These are phyloP conservation scores for Falco cherrug DNA, from an alignment of 2,797 vertebrate species.

Conservation along the genomic window DNA sequence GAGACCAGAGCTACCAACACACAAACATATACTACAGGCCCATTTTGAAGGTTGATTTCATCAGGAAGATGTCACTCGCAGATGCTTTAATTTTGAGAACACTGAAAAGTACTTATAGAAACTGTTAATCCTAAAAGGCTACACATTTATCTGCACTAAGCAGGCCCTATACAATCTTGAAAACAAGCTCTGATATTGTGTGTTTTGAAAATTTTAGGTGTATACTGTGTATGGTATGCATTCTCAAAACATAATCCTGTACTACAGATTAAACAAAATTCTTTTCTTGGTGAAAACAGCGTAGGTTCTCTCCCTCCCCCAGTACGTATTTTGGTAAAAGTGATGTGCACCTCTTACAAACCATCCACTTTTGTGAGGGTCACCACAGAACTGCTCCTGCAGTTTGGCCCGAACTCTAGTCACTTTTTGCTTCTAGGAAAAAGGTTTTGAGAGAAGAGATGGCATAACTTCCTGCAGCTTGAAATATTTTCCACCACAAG, in stretches of 20 bases:
- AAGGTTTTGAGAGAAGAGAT: background rate
- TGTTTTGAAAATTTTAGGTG: background rate
- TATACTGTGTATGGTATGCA: background rate
- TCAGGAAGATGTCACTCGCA: background rate
- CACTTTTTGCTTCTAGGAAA: background rate
- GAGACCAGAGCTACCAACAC: background rate
- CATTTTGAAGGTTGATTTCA: background rate
- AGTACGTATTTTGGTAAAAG: fast-evolving
- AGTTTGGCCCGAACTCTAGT: background rate
- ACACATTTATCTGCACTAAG: background rate
- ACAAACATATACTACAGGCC: background rate
- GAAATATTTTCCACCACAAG: background rate
- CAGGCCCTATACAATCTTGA: background rate
- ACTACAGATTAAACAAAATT: background rate
- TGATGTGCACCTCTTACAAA: background rate
- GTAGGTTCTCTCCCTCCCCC: background rate
- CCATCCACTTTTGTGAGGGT: background rate
- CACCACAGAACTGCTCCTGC: background rate
- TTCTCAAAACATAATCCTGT: background rate
- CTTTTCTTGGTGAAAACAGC: background rate
- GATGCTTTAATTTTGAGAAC: background rate
- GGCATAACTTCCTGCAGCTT: background rate
- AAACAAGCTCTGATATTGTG: background rate
- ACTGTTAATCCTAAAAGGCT: background rate
- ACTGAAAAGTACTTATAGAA: background rate